These are phyloP conservation scores for Metridium senile DNA, from an alignment of 92 coral and sea anemone genomes.

Conservation along the genomic window DNA sequence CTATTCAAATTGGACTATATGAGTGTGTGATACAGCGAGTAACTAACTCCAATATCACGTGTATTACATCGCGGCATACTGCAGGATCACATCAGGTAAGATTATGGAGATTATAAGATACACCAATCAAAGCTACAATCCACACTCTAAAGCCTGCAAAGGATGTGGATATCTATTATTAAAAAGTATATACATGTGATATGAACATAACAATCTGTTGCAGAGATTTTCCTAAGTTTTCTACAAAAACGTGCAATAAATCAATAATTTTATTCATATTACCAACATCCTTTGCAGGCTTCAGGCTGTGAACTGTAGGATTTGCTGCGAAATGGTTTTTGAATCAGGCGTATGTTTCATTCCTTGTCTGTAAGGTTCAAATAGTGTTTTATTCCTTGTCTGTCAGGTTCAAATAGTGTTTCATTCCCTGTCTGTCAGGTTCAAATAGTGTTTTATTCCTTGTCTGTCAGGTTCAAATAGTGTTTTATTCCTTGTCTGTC, in stretches of 20 bases:
- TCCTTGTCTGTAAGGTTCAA: neutral
- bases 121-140: neutral
- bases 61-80: constrained; percentile 60
- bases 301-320: neutral
- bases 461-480: constrained; percentile 47
- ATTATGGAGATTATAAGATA: neutral
- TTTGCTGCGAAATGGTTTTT: neutral
- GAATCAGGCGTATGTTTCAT: too few relatives aligned
- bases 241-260: too few relatives aligned
- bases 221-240: too few relatives aligned
- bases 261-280: too few relatives aligned
- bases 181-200: too few relatives aligned
- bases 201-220: too few relatives aligned
- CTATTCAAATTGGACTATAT: constrained; percentile 59
- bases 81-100: constrained; percentile 76
- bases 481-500: neutral
- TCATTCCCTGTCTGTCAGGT: too few relatives aligned
- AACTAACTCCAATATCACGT: constrained; percentile 59
- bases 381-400: too few relatives aligned
- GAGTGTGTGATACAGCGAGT: constrained; percentile 50
- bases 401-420: too few relatives aligned
- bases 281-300: too few relatives aligned
- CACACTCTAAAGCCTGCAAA: too few relatives aligned
- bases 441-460: neutral
- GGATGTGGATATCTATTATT: too few relatives aligned